Evolutionary conservation across 2,797 vertebrate species (phyloP).

Genomic region (Lepus oiostolus): DNA sequence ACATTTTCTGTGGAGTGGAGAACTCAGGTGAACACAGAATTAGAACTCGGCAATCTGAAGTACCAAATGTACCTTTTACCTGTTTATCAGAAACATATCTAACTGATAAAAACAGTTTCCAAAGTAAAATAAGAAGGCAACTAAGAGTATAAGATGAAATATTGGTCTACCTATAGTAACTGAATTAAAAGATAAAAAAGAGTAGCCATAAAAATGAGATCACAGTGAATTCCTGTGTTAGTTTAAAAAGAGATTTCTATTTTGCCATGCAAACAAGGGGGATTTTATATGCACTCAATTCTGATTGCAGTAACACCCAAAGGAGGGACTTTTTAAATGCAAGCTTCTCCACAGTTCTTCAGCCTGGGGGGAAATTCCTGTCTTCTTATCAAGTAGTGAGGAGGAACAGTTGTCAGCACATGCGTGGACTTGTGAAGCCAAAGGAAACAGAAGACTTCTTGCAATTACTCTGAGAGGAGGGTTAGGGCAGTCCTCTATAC

Average conservation of each 20-base stretch:
- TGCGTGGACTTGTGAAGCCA: background rate
- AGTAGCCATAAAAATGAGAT: background rate
- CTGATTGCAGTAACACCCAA: background rate
- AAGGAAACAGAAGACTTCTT: background rate
- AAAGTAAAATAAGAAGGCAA: slow-evolving; percentile 25
- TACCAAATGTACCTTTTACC: background rate
- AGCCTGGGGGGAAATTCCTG: background rate
- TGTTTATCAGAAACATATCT: background rate
- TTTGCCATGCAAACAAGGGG: slow-evolving; percentile 39
- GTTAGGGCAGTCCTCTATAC: background rate
- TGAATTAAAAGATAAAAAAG: slow-evolving; percentile 35
- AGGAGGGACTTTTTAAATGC: background rate
- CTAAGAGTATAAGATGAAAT: slow-evolving; percentile 5
- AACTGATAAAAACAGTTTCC: background rate
- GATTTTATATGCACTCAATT: slow-evolving; percentile 15
- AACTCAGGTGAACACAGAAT: slow-evolving; percentile 26
- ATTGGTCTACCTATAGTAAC: background rate
- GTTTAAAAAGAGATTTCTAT: background rate
- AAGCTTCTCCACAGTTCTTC: slow-evolving; percentile 35
- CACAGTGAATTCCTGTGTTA: slow-evolving; percentile 29
- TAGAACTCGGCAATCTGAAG: background rate
- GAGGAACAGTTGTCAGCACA: background rate
- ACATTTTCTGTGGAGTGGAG: background rate
- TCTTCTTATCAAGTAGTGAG: background rate
- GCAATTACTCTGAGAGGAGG: background rate